Base-by-base conservation (phyloP, 2,797 vertebrate genomes). In the Momotus momota region DNA sequence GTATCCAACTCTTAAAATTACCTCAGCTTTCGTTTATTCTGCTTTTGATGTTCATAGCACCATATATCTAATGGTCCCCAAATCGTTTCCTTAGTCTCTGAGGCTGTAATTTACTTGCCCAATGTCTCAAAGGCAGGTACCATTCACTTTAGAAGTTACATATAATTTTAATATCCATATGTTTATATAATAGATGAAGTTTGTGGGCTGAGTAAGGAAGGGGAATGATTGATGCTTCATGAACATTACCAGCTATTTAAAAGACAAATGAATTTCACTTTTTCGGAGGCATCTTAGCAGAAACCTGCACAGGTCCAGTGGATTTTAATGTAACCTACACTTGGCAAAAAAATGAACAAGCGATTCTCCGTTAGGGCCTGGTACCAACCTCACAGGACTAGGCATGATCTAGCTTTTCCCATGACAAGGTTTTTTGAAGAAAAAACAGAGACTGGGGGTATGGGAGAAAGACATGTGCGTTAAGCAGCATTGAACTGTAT, bases 1-100 rank as follows among this genome's bases (percentile, higher is more conserved):
- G 43, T 35, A 71, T 96, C 93, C 93, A 93, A 43, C 46, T 88
- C 91, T 70, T 81, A 11, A 91, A 97, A 97, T 97, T 96, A 87
- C 72, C 74, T 97, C 71, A 40, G 78, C 72, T 94, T 91, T 94
- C 96, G 97, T 97, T 96, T 97, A 93, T 95, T 96, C 92, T 81
- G 49, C 80, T 93, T 96, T 94, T 95, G 71, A 88, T 96, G 70
- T 90, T 91, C 78, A 64, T 81, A 69, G 62, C 69, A 73, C 81
- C 41, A 64, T 83, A 66, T 86, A 91, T 91, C 57, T 90, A 83
- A 87, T 55, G 38, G 41, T 88, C 55, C 55, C 61, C 58, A 93
- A 74, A 80, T 87, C 85, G 94, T 91, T 84, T 70, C 58, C 38
- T 49, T 81, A 27, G 40, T 81, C 78, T 96, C 4, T 52, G 69